These are phyloP conservation scores for Metallyticus violacea DNA, from an alignment of 2,888 invertebrate genomes.

Conservation along the genomic window DNA sequence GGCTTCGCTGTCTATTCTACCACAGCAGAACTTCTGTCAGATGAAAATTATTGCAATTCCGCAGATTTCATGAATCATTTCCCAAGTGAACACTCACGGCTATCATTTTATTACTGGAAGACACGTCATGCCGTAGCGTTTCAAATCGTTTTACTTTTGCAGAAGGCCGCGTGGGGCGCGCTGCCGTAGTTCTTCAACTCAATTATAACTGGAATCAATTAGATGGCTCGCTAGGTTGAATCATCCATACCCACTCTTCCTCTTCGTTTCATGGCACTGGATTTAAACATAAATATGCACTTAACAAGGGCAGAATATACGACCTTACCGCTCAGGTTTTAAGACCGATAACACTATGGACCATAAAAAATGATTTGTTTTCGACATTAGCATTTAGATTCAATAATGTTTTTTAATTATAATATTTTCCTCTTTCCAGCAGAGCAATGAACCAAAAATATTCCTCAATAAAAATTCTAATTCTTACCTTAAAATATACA, in stretches of 20 bases:
- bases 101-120: background rate
- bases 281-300: background rate
- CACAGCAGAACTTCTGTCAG: background rate
- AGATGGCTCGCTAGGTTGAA: background rate
- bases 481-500: too few species aligned
- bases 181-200: background rate
- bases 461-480: too few species aligned
- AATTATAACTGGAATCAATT: background rate
- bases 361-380: too few species aligned
- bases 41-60: too few species aligned
- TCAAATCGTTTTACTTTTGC: background rate
- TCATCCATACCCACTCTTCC: background rate
- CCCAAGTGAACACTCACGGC: background rate
- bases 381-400: too few species aligned
- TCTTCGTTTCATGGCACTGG: background rate
- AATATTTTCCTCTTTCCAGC: too few species aligned
- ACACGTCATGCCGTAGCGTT: background rate
- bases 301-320: background rate
- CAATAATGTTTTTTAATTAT: too few species aligned
- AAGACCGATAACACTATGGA: too few species aligned
- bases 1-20: too few species aligned
- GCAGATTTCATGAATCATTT: background rate
- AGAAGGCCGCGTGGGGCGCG: background rate
- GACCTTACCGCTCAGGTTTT: background rate
- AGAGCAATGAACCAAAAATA: too few species aligned